Conservation (phyloP, 2,888 invertebrate species). For the Diploptera punctata region DNA sequence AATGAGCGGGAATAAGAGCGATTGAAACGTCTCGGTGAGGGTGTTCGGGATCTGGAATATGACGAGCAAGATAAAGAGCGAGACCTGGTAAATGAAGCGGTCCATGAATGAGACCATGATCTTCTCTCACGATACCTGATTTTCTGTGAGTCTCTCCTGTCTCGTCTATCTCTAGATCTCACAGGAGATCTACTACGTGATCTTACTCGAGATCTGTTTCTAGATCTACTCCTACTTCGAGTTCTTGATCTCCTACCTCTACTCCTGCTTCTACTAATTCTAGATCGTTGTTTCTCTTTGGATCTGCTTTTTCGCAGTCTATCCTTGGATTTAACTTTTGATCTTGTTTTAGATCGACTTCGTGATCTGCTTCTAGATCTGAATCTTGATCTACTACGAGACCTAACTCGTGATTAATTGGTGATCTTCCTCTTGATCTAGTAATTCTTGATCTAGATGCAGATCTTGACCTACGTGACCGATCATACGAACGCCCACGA, state of each 20-base stretch:
- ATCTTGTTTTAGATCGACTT: constrained; percentile 46
- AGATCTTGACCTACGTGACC: constrained; percentile 51
- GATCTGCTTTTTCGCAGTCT: constrained; percentile 38
- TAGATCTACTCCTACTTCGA: constrained; percentile 51
- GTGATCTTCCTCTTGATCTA: constrained; percentile 42
- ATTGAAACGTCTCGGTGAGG: constrained; percentile 36
- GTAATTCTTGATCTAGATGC: constrained; percentile 47
- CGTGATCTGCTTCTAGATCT: constrained; percentile 53
- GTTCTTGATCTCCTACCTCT: constrained; percentile 50
- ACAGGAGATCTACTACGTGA: constrained; percentile 50
- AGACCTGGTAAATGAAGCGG: constrained; percentile 65
- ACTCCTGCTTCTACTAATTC: constrained; percentile 46
- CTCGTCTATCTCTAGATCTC: constrained; percentile 47
- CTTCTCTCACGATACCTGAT: constrained; percentile 30
- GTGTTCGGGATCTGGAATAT: constrained; percentile 36
- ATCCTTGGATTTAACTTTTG: constrained; percentile 46
- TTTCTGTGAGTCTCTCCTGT: constrained; percentile 43
- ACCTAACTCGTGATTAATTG: constrained; percentile 50
- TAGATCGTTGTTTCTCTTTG: constrained; percentile 32
- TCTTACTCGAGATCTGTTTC: constrained; percentile 50
- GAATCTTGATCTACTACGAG: constrained; percentile 49
- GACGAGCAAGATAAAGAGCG: constrained; percentile 43
- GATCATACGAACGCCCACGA: constrained; percentile 50
- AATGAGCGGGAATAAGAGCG: constrained; percentile 44
- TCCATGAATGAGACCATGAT: constrained; percentile 51